A percentile compares a stretch with the other conserved stretches of the same genome.
phyloP scores from a whole-genome alignment of 2,113 vertebrate species.

The Crocuta crocuta region DNA sequence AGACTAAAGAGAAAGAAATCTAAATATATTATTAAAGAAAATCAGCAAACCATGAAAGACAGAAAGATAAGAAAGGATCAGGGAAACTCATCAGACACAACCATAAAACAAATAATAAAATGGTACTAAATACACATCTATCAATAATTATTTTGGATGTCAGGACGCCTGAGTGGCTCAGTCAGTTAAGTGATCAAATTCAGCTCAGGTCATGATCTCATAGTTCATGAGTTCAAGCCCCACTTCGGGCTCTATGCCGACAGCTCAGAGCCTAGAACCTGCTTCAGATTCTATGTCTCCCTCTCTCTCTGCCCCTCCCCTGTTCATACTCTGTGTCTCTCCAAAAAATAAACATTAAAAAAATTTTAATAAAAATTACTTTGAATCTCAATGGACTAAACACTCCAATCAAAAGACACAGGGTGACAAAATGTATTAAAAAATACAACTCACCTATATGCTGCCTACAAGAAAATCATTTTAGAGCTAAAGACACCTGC shows the following conservation, averaged over 20 bases:
- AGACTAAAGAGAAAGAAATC: not conserved
- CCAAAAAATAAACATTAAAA: no score
- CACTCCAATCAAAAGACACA: not conserved
- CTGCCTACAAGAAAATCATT: not conserved
- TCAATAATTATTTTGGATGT: not conserved
- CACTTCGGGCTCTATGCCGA: no score
- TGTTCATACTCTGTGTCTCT: no score
- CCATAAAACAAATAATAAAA: not conserved
- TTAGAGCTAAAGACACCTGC: not conserved
- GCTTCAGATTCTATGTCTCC: no score
- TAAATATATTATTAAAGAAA: not conserved
- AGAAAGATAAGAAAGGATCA: not conserved
- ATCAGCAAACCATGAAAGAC: not conserved
- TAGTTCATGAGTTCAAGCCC: no score
- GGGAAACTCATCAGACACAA: not conserved
- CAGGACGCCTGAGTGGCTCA: no score
- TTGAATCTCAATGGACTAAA: not conserved
- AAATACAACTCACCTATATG: not conserved
- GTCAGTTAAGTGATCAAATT: no score
- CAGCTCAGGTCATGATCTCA: no score
- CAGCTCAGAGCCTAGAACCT: no score
- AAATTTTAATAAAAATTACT: no score
- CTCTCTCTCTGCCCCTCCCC: no score
- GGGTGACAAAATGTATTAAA: not conserved
- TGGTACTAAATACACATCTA: not conserved